Evolutionary conservation across 2,888 invertebrate species (phyloP).

Genomic region (Chrysotoxum bicinctum): DNA sequence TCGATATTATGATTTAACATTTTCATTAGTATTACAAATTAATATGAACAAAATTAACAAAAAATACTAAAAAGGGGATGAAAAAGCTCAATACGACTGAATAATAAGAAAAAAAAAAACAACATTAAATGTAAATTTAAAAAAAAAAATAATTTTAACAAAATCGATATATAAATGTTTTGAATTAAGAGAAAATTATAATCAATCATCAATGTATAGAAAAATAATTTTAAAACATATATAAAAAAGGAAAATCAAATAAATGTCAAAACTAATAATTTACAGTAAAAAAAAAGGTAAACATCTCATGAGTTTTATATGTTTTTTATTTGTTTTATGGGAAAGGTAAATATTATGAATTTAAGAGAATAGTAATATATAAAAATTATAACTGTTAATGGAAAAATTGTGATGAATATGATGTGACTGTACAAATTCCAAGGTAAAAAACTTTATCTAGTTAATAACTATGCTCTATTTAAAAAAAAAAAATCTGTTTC

Average conservation of each 20-base stretch:
- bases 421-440: conserved; percentile 60
- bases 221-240: conserved; percentile 19
- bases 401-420: conserved; percentile 65
- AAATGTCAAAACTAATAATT: conserved; percentile 23
- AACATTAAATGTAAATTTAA: conserved; percentile 17
- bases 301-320: conserved; percentile 27
- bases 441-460: not conserved
- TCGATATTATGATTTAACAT: conserved; percentile 25
- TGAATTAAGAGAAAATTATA: conserved; percentile 39
- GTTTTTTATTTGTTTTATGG: not conserved
- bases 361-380: not conserved
- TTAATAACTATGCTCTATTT: not conserved
- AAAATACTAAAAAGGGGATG: conserved; percentile 71
- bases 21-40: conserved; percentile 51
- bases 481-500: not conserved
- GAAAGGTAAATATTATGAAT: not conserved
- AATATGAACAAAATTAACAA: conserved; percentile 26
- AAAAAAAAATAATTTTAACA: not conserved
- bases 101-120: conserved; percentile 50
- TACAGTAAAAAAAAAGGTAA: conserved; percentile 9
- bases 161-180: conserved; percentile 46
- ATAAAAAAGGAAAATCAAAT: conserved; percentile 7
- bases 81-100: conserved; percentile 75
- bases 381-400: conserved; percentile 15
- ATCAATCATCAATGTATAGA: conserved; percentile 66